Evolutionary conservation across 23 tunicate species (phyloP).

Genomic region (Styela plicata): DNA sequence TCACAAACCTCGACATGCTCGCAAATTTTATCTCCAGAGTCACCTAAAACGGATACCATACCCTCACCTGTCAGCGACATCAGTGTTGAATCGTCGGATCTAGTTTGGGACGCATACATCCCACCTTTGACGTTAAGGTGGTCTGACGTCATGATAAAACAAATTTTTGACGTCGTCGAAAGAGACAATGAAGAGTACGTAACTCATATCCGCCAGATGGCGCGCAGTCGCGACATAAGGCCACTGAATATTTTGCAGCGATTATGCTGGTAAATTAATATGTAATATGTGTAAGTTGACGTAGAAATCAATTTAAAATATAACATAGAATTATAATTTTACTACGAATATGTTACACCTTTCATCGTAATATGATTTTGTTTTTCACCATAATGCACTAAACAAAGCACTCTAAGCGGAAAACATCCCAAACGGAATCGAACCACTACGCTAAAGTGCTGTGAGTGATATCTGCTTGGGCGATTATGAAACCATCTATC

Average conservation of each 20-base stretch:
- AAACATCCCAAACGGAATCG: too few species aligned
- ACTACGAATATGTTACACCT: too few species aligned
- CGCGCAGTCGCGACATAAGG: slow-evolving; percentile 33
- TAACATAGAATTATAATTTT: too few species aligned
- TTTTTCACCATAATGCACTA: too few species aligned
- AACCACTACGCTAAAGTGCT: too few species aligned
- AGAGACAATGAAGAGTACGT: slow-evolving; percentile 49
- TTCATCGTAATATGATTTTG: too few species aligned
- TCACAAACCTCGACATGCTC: slow-evolving; percentile 1
- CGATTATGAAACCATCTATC: too few species aligned
- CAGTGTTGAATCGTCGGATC: slow-evolving; percentile 16
- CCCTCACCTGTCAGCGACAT: not conserved
- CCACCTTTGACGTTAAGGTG: slow-evolving; percentile 45
- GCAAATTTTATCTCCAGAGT: not conserved
- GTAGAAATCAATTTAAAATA: too few species aligned
- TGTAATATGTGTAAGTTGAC: not conserved
- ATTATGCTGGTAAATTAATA: slow-evolving; percentile 40
- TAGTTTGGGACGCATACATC: slow-evolving; percentile 47
- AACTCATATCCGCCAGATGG: slow-evolving; percentile 30
- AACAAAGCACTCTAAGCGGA: too few species aligned
- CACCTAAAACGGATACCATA: not conserved
- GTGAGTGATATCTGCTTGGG: too few species aligned
- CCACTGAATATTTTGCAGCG: slow-evolving; percentile 51
- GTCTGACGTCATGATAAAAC: slow-evolving; percentile 55
- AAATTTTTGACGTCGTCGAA: slow-evolving; percentile 45